These are phyloP conservation scores for Molorchus minor DNA, from an alignment of 2,888 invertebrate genomes.

Conservation along the genomic window DNA sequence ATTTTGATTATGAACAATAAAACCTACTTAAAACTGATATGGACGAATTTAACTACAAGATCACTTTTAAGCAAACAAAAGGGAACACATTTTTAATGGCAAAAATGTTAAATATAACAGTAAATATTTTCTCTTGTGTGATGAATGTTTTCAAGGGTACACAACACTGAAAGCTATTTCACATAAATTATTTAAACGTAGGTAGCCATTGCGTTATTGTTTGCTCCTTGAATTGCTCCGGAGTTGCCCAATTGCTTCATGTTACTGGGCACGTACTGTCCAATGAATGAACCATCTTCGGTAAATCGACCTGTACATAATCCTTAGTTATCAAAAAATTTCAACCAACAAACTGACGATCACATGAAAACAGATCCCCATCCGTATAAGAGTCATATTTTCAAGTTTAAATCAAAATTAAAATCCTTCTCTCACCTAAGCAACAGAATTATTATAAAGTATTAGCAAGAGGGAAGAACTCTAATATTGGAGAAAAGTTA, in stretches of 20 bases:
- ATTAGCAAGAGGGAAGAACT: too few species aligned
- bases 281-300: slow-evolving; percentile 97
- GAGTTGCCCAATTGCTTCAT: slow-evolving; percentile 69
- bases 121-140: slow-evolving; percentile 33
- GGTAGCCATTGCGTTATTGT: slow-evolving; percentile 70
- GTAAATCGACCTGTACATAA: slow-evolving; percentile 90
- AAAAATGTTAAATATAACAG: slow-evolving; percentile 29
- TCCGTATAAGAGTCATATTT: too few species aligned
- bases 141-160: slow-evolving; percentile 36
- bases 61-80: slow-evolving; percentile 38
- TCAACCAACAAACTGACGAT: too few species aligned
- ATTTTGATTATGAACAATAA: slow-evolving; percentile 41
- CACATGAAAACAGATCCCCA: too few species aligned
- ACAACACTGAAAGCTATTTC: slow-evolving; percentile 45
- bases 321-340: too few species aligned
- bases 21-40: slow-evolving; percentile 46
- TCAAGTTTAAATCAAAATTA: too few species aligned
- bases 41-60: slow-evolving; percentile 47
- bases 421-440: too few species aligned
- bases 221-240: slow-evolving; percentile 58
- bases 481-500: too few species aligned
- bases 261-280: slow-evolving; percentile 91
- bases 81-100: slow-evolving; percentile 36
- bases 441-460: too few species aligned
- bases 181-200: slow-evolving; percentile 66